A percentile compares a stretch with the other conserved stretches of the same genome.
phyloP scores from a whole-genome alignment of 2,113 vertebrate genomes.

The Solenodon paradoxus region DNA sequence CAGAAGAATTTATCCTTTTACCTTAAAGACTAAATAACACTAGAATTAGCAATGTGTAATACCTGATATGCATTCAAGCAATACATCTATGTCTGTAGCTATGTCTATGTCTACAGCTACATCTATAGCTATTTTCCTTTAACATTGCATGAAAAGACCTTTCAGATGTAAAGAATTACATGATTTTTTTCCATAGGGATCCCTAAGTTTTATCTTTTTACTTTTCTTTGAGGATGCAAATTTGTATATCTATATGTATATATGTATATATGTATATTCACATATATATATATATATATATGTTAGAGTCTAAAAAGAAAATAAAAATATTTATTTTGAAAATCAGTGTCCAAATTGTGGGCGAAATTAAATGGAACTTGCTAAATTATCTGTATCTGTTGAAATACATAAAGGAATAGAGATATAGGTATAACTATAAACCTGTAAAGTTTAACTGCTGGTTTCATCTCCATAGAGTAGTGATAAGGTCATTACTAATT shows the following conservation, averaged over 20 bases:
- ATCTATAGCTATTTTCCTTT: too few relatives aligned
- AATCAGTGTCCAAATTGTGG: not conserved
- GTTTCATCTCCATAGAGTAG: not conserved
- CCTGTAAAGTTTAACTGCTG: not conserved
- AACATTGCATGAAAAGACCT: not conserved
- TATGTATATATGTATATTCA: too few relatives aligned
- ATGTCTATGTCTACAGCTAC: not conserved
- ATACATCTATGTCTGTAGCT: too few relatives aligned
- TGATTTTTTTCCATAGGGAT: not conserved
- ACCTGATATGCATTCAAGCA: too few relatives aligned
- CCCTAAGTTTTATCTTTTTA: not conserved
- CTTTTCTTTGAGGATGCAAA: not conserved
- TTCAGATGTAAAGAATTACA: not conserved
- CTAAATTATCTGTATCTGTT: not conserved
- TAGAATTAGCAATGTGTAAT: not conserved
- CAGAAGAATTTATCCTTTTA: not conserved
- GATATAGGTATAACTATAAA: not conserved
- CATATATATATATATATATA: too few relatives aligned
- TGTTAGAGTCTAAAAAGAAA: not conserved
- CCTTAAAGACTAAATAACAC: not conserved
- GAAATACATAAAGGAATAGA: not conserved
- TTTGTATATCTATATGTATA: too few relatives aligned
- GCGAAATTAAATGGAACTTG: not conserved
- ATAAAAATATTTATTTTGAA: conserved; percentile 20
- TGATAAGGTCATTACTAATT: not conserved